Conservation (phyloP, 1,140 invertebrate species). For the Copidosoma floridanum region DNA sequence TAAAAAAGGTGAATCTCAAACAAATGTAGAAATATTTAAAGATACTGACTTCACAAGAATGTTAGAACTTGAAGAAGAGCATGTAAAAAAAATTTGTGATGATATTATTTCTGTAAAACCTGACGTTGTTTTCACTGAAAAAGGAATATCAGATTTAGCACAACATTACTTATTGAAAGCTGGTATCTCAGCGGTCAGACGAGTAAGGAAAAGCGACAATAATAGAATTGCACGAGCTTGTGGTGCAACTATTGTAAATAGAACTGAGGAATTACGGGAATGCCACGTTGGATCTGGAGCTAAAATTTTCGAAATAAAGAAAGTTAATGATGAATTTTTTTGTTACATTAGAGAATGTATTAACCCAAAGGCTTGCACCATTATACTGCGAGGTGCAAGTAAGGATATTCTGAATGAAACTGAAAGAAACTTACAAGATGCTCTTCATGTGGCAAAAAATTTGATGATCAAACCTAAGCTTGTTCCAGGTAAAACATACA, state of each 20-base stretch:
- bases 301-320: constrained; percentile 95
- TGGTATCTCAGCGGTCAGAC: constrained; percentile 89
- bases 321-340: constrained; percentile 94
- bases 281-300: constrained; percentile 94
- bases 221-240: constrained; percentile 94
- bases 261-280: constrained; percentile 93
- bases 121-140: constrained; percentile 96
- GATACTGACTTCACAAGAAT: constrained; percentile 95
- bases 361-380: constrained; percentile 98
- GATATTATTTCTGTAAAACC: constrained; percentile 95
- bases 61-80: constrained; percentile 93
- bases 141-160: constrained; percentile 92
- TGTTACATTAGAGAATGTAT: constrained; percentile 93
- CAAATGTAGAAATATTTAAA: constrained; percentile 93
- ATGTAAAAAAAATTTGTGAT: constrained; percentile 87
- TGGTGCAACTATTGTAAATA: constrained; percentile 95
- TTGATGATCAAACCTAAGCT: constrained; percentile 78
- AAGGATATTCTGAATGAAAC: constrained; percentile 98
- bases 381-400: constrained; percentile 91
- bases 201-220: constrained; percentile 95
- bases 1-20: constrained; percentile 98
- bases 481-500: constrained; percentile 68
- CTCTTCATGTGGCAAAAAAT: constrained; percentile 94
- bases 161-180: constrained; percentile 88
- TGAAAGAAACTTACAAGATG: constrained; percentile 97